Evolutionary conservation across 2,888 invertebrate species (phyloP).

Genomic region (Catocala sponsa): DNA sequence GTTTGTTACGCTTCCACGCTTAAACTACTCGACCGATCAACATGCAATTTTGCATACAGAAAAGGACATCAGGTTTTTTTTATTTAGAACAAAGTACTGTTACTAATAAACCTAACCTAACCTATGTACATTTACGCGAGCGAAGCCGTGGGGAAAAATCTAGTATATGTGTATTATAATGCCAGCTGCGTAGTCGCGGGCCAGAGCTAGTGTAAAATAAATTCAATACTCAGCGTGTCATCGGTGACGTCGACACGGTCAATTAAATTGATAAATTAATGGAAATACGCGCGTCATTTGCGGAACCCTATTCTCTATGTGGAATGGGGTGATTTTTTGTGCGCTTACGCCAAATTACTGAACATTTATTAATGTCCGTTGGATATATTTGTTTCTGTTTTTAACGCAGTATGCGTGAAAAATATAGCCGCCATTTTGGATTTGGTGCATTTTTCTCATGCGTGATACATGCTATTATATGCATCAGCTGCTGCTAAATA

Average conservation of each 20-base stretch:
- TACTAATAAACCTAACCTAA: too few relatives aligned
- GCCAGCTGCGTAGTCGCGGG: too few relatives aligned
- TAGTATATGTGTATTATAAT: too few relatives aligned
- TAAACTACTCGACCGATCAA: too few relatives aligned
- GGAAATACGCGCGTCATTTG: slow-evolving; percentile 44
- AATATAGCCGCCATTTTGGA: background rate
- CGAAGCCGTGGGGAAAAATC: too few relatives aligned
- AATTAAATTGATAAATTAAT: slow-evolving; percentile 54
- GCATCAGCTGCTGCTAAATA: too few relatives aligned
- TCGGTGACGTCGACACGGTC: slow-evolving; percentile 31
- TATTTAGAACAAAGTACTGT: too few relatives aligned
- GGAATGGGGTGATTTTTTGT: slow-evolving; percentile 46
- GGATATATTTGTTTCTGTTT: slow-evolving; percentile 14
- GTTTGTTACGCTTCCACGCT: too few relatives aligned
- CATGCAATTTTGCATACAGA: too few relatives aligned
- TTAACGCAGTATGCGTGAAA: background rate
- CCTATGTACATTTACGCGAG: too few relatives aligned
- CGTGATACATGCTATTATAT: too few relatives aligned
- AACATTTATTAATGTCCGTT: slow-evolving; percentile 44
- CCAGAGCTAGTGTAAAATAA: background rate
- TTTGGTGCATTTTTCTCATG: background rate
- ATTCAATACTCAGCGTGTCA: slow-evolving; percentile 13
- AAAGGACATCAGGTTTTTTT: too few relatives aligned
- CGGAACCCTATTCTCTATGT: slow-evolving; percentile 39
- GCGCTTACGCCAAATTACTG: slow-evolving; percentile 43